Conservation (phyloP, 2,797 vertebrate species). For the Luscinia megarhynchos region DNA sequence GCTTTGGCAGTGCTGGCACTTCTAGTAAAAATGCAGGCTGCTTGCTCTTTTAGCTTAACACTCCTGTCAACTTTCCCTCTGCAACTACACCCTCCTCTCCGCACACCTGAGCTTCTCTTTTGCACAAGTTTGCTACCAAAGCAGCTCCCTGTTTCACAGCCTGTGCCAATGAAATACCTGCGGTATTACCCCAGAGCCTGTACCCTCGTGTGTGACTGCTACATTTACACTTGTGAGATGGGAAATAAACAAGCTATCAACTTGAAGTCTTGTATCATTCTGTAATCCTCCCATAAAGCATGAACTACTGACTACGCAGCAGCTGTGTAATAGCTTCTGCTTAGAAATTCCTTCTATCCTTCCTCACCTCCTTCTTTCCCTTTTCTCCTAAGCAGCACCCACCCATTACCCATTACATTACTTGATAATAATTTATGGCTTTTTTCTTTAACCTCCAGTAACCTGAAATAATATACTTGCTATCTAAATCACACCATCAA, state of each 20-base stretch:
- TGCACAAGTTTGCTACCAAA: constrained; percentile 47
- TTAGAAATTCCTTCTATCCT: background rate
- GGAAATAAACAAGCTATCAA: constrained; percentile 52
- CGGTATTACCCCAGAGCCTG: background rate
- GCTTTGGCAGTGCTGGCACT: background rate
- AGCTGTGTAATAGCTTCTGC: background rate
- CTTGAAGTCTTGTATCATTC: background rate
- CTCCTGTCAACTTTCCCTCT: background rate
- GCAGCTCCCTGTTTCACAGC: constrained; percentile 14
- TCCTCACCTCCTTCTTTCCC: background rate
- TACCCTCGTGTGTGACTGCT: constrained; percentile 25
- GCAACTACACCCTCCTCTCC: background rate
- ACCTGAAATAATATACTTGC: background rate
- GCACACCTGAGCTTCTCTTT: background rate
- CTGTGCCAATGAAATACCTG: background rate
- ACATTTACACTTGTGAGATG: background rate
- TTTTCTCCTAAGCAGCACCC: background rate
- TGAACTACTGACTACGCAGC: background rate
- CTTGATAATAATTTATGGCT: background rate
- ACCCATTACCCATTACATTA: background rate
- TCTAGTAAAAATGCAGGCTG: background rate
- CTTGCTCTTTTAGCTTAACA: background rate
- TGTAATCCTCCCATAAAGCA: background rate
- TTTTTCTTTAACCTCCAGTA: background rate
- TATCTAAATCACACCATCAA: background rate